phyloP scores from a whole-genome alignment of 2,113 vertebrate genomes.

The Prunella himalayana region DNA sequence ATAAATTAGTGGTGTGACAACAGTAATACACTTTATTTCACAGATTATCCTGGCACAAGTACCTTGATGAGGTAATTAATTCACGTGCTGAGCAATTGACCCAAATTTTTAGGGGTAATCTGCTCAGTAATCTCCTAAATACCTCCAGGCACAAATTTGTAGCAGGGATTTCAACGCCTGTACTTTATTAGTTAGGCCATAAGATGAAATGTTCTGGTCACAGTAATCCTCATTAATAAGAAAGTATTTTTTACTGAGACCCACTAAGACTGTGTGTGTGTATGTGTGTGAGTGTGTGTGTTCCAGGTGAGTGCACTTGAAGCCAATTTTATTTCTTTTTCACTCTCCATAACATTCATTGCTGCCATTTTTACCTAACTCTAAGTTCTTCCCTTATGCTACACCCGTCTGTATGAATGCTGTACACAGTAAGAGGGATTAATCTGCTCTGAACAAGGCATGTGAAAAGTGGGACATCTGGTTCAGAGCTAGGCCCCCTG shows the following conservation, averaged over 20 bases:
- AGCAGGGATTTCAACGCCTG: slow-evolving; percentile 9
- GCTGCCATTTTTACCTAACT: neutral
- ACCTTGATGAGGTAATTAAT: slow-evolving; percentile 31
- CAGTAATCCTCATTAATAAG: slow-evolving; percentile 41
- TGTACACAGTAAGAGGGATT: neutral
- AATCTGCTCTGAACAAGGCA: neutral
- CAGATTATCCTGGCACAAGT: neutral
- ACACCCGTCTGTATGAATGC: neutral
- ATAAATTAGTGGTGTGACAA: neutral
- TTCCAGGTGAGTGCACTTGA: neutral
- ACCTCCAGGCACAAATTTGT: neutral
- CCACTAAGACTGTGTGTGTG: neutral
- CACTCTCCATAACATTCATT: neutral
- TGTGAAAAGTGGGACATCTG: neutral
- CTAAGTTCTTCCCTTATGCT: neutral
- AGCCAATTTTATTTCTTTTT: neutral
- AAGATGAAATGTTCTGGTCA: slow-evolving; percentile 11
- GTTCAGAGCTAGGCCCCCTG: neutral
- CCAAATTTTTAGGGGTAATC: slow-evolving; percentile 32
- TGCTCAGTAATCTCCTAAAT: slow-evolving; percentile 25
- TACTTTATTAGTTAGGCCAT: neutral
- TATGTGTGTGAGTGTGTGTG: neutral
- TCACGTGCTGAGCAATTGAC: neutral
- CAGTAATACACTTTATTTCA: slow-evolving; percentile 20
- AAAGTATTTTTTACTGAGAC: slow-evolving; percentile 13